Percentiles rank a stretch among this genome's conserved stretches.
Evolutionary conservation across 2,888 invertebrate genomes (phyloP).

Genomic region (Xanthia togata): DNA sequence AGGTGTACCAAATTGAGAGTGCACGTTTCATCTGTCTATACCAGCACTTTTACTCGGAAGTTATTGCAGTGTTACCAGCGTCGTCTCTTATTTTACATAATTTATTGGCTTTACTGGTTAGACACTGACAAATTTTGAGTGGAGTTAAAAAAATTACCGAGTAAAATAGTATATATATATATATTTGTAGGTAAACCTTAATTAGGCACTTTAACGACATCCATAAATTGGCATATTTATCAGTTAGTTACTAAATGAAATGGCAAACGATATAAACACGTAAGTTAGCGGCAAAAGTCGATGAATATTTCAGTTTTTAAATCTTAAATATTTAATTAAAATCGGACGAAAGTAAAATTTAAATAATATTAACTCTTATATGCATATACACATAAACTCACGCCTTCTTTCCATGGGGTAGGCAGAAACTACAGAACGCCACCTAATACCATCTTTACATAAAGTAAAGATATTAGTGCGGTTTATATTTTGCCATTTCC

Average conservation of each 20-base stretch:
- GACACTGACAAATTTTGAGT: slow-evolving; percentile 31
- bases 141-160: background rate
- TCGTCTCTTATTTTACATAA: slow-evolving; percentile 26
- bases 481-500: too few species aligned
- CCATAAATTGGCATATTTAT: background rate
- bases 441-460: too few species aligned
- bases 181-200: background rate
- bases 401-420: too few species aligned
- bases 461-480: too few species aligned
- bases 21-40: slow-evolving; percentile 31
- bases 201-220: background rate
- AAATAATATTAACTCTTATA: too few species aligned
- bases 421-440: too few species aligned
- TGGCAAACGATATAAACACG: background rate
- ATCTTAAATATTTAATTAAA: too few species aligned
- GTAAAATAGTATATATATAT: background rate
- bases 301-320: background rate
- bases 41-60: slow-evolving; percentile 31
- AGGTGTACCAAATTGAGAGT: slow-evolving; percentile 49
- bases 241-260: background rate
- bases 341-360: too few species aligned
- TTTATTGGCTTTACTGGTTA: slow-evolving; percentile 46
- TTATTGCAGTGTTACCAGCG: slow-evolving; percentile 39
- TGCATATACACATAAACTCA: too few species aligned
- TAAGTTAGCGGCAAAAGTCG: background rate